Evolutionary conservation across 2,113 vertebrate genomes (phyloP).

Genomic region (Penelope pileata): DNA sequence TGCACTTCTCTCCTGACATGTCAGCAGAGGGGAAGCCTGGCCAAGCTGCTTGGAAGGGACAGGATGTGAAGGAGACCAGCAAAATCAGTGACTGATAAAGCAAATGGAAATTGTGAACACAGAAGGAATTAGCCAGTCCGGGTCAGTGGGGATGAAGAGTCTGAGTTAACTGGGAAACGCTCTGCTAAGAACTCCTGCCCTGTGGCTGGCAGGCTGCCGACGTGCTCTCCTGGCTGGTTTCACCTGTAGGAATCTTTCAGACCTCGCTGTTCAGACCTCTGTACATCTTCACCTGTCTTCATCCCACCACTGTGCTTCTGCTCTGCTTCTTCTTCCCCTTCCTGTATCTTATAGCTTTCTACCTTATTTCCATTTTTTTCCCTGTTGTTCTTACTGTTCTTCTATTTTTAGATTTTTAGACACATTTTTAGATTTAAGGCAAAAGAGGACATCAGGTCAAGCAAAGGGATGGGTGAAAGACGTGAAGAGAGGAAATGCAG

Average conservation of each 20-base stretch:
- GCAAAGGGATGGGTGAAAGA: not conserved
- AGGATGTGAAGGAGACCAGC: not conserved
- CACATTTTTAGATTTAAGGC: not conserved
- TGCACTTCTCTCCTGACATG: rapidly evolving
- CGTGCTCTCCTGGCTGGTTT: rapidly evolving
- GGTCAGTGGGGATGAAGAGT: too few relatives aligned
- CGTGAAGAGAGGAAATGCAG: not conserved
- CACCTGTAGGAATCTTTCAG: not conserved
- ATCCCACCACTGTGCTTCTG: not conserved
- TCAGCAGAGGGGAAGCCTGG: not conserved
- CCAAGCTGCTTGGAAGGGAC: rapidly evolving
- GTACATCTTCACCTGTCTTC: not conserved
- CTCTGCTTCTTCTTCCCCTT: not conserved
- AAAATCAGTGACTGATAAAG: not conserved
- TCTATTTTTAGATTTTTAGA: not conserved
- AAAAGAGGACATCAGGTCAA: not conserved
- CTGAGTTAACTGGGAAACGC: rapidly evolving
- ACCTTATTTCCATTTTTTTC: not conserved
- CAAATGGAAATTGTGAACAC: not conserved
- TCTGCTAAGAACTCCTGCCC: not conserved
- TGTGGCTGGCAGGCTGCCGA: not conserved
- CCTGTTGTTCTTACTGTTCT: not conserved
- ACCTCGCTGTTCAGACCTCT: not conserved
- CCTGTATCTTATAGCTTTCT: not conserved
- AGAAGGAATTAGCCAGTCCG: not conserved